Evolutionary conservation across 92 coral and sea anemone genomes (phyloP).

Genomic region (Paramuricea clavata): DNA sequence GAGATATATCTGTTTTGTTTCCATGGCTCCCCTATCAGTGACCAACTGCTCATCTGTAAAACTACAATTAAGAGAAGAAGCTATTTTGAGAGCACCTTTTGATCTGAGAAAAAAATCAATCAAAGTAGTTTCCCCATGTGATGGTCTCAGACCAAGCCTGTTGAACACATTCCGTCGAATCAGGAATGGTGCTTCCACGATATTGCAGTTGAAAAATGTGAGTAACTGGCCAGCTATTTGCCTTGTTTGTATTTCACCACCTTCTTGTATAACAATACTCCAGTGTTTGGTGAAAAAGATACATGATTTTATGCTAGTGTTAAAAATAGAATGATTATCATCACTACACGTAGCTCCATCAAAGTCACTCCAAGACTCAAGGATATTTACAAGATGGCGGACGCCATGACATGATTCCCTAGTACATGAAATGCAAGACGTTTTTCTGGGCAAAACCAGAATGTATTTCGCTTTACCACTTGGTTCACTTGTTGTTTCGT

Average conservation of each 20-base stretch:
- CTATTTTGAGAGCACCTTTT: conserved; percentile 47
- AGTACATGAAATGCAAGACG: background rate
- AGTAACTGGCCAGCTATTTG: background rate
- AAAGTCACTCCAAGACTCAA: conserved; percentile 23
- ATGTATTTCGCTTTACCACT: background rate
- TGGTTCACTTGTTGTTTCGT: background rate
- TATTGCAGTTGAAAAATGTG: conserved; percentile 29
- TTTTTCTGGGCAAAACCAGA: conserved; percentile 12
- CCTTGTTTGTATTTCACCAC: background rate
- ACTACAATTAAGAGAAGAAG: conserved; percentile 26
- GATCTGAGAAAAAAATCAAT: conserved; percentile 56
- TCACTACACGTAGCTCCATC: conserved; percentile 55
- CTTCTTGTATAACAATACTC: conserved; percentile 26
- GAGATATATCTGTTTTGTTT: conserved; percentile 37
- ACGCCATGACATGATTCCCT: background rate
- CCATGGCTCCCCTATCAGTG: conserved; percentile 46
- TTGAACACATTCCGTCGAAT: conserved; percentile 29
- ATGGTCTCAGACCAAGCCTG: conserved; percentile 33
- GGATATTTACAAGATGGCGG: background rate
- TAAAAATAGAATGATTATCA: background rate
- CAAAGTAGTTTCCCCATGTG: conserved; percentile 55
- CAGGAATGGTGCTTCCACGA: conserved; percentile 45
- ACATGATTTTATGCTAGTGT: background rate
- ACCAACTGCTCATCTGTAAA: conserved; percentile 25
- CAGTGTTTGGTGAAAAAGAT: conserved; percentile 35